A percentile compares a stretch with the other conserved stretches of the same genome.
Evolutionary conservation across 2,888 invertebrate species (phyloP).

Genomic region (Erannis defoliaria): DNA sequence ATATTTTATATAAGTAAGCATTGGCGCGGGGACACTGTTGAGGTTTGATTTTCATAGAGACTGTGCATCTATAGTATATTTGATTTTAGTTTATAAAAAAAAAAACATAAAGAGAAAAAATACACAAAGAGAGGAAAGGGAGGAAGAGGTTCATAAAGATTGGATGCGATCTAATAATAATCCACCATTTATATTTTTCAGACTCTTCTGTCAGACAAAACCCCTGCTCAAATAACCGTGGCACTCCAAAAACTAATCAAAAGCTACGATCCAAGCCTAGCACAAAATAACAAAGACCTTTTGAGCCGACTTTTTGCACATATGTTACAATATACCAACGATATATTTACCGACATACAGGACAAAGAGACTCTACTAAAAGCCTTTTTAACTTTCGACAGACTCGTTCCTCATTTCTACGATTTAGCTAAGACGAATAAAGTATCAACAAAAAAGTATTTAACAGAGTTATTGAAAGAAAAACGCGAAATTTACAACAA

Average conservation of each 20-base stretch:
- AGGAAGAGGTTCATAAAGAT: no score
- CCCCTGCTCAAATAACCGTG: constrained; percentile 88
- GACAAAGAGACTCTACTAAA: constrained; percentile 74
- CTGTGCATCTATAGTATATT: no score
- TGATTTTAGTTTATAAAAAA: no score
- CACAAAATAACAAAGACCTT: constrained; percentile 92
- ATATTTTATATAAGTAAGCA: no score
- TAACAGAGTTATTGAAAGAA: constrained; percentile 90
- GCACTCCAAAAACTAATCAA: constrained; percentile 94
- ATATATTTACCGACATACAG: constrained; percentile 81
- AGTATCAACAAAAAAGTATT: constrained; percentile 88
- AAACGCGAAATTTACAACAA: constrained; percentile 89
- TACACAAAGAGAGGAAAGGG: no score
- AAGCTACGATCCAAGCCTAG: constrained; percentile 94
- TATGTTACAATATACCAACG: constrained; percentile 92
- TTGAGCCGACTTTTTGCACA: constrained; percentile 91
- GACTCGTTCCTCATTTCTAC: constrained; percentile 86
- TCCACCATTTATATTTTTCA: constrained; percentile 56
- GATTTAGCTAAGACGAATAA: constrained; percentile 91
- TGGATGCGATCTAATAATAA: no score
- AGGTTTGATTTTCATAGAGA: no score
- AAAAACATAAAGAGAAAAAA: no score
- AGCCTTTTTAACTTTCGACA: constrained; percentile 87
- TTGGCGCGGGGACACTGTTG: no score
- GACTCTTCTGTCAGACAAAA: constrained; percentile 87